Percentiles rank a stretch among this genome's conserved stretches.
phyloP scores from a whole-genome alignment of 2,888 invertebrate species.

The Onchidella celtica region DNA sequence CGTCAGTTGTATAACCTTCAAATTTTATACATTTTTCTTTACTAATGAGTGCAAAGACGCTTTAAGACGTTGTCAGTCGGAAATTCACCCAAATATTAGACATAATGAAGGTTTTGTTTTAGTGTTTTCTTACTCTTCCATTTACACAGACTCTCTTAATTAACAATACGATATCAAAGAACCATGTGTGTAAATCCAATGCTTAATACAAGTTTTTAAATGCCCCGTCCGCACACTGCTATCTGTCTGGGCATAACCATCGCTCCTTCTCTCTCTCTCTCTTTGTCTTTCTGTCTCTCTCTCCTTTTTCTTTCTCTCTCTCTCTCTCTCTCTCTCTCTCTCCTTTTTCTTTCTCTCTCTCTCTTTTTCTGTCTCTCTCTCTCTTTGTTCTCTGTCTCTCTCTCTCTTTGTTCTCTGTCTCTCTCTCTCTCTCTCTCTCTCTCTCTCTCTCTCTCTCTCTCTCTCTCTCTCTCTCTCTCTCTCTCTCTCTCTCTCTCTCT shows the following conservation, averaged over 20 bases:
- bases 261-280: background rate
- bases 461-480: conserved; percentile 27
- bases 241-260: background rate
- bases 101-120: too few species aligned
- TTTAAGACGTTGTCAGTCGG: too few species aligned
- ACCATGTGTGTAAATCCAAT: too few species aligned
- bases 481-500: background rate
- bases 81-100: too few species aligned
- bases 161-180: too few species aligned
- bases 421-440: conserved; percentile 41
- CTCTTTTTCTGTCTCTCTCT: conserved; percentile 17
- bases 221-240: background rate
- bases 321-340: background rate
- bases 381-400: background rate
- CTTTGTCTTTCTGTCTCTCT: background rate
- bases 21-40: too few species aligned
- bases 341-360: conserved; percentile 20
- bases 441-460: conserved; percentile 46
- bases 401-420: conserved; percentile 25
- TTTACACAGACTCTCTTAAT: too few species aligned
- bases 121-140: too few species aligned
- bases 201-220: too few species aligned
- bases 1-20: too few species aligned
- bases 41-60: too few species aligned
- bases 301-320: conserved; percentile 3